These are phyloP conservation scores for Piliocolobus tephrosceles DNA, from an alignment of 2,113 vertebrate species.

Conservation along the genomic window DNA sequence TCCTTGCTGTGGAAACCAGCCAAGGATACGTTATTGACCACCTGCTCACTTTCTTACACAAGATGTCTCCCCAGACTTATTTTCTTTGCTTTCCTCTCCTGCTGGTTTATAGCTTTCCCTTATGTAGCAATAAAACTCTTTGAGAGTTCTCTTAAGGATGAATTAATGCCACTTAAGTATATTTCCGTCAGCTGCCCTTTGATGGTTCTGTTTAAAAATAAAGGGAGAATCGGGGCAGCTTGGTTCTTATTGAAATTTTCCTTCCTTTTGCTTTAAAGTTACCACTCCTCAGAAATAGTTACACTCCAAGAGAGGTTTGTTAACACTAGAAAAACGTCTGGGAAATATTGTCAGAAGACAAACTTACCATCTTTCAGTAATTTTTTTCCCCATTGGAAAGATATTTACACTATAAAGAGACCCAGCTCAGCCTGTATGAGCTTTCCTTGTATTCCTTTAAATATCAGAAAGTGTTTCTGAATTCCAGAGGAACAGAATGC, in stretches of 20 bases:
- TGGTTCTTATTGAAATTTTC: conserved; percentile 80
- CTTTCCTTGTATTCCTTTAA: conserved; percentile 72
- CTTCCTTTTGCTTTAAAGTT: conserved; percentile 78
- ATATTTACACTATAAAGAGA: conserved; percentile 75
- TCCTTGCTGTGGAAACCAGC: conserved; percentile 66
- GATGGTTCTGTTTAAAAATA: conserved; percentile 77
- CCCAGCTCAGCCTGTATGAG: conserved; percentile 59
- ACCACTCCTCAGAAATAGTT: conserved; percentile 72
- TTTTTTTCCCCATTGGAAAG: conserved; percentile 58
- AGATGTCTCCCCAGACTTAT: conserved; percentile 66
- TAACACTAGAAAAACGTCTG: conserved; percentile 78
- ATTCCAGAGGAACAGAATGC: conserved; percentile 65
- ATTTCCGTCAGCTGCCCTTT: conserved; percentile 80
- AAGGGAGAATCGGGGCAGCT: conserved; percentile 66
- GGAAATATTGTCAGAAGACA: conserved; percentile 77
- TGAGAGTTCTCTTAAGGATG: conserved; percentile 72
- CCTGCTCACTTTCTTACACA: conserved; percentile 78
- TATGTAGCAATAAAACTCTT: conserved; percentile 80
- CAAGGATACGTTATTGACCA: conserved; percentile 66
- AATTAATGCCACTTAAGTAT: conserved; percentile 79
- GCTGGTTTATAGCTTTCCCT: conserved; percentile 77
- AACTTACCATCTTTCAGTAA: conserved; percentile 63
- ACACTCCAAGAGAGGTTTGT: conserved; percentile 74
- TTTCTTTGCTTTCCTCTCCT: conserved; percentile 78
- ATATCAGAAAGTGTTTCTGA: conserved; percentile 73